Evolutionary conservation across 2,888 invertebrate genomes (phyloP).

Genomic region (Drosophila kambysellisi): DNA sequence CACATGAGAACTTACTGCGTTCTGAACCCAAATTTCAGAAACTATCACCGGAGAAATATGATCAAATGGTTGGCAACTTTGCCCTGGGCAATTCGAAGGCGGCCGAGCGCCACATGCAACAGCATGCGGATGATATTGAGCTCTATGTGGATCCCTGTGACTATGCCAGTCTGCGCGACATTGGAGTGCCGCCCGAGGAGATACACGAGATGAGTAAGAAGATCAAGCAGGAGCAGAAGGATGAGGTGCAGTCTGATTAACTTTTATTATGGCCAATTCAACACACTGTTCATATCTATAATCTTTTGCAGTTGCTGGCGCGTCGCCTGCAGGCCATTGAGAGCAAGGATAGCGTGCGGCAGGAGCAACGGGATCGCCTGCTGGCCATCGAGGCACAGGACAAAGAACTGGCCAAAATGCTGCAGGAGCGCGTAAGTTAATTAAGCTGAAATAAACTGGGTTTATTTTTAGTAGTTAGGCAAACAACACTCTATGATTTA

Average conservation of each 20-base stretch:
- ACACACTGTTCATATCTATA: neutral
- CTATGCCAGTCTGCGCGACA: constrained; percentile 83
- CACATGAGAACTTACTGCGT: constrained; percentile 81
- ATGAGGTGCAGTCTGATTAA: constrained; percentile 86
- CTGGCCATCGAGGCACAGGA: constrained; percentile 93
- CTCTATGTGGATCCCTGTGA: constrained; percentile 84
- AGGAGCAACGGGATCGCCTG: constrained; percentile 87
- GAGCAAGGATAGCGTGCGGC: constrained; percentile 87
- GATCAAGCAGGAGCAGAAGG: constrained; percentile 89
- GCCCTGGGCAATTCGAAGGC: constrained; percentile 53
- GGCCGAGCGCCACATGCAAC: constrained; percentile 75
- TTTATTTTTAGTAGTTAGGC: neutral
- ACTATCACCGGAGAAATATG: constrained; percentile 82
- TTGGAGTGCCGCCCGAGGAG: constrained; percentile 86
- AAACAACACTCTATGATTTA: neutral
- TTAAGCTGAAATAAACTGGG: fast-evolving
- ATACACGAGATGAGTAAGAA: constrained; percentile 87
- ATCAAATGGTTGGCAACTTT: constrained; percentile 81
- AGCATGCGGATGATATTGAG: constrained; percentile 83
- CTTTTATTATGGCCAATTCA: neutral
- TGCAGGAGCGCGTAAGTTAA: constrained; percentile 88
- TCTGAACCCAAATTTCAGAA: constrained; percentile 84
- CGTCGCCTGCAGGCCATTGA: constrained; percentile 91
- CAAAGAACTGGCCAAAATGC: constrained; percentile 90
- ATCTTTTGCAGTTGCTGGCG: constrained; percentile 88